phyloP scores from a whole-genome alignment of 2,797 vertebrate species.

The Cyclura pinguis region DNA sequence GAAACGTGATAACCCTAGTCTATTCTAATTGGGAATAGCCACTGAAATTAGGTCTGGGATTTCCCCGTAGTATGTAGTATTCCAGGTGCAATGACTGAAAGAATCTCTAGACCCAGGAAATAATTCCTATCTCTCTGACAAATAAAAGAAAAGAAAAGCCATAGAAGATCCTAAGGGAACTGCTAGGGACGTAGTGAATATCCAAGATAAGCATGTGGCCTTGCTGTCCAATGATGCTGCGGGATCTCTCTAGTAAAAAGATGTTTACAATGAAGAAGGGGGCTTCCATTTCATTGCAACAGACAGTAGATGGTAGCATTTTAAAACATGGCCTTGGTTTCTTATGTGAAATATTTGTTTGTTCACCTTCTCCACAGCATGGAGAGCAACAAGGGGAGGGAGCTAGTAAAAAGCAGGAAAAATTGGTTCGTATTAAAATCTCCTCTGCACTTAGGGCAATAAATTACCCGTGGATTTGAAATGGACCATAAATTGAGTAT shows the following conservation, averaged over 20 bases:
- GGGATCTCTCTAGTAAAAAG: background rate
- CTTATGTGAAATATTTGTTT: slow-evolving; percentile 53
- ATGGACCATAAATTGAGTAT: slow-evolving; percentile 69
- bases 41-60: no score
- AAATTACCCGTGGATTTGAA: slow-evolving; percentile 63
- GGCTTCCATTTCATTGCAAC: background rate
- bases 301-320: background rate
- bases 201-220: no score
- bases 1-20: no score
- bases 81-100: no score
- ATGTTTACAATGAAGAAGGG: background rate
- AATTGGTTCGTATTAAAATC: slow-evolving; percentile 63
- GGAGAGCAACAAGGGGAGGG: slow-evolving; percentile 55
- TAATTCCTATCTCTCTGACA: no score
- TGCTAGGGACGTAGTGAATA: no score
- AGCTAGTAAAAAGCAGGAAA: slow-evolving; percentile 68
- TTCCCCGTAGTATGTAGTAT: no score
- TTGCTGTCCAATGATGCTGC: no score
- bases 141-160: no score
- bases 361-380: slow-evolving; percentile 50
- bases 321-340: slow-evolving; percentile 18
- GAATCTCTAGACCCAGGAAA: no score
- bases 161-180: no score
- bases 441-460: slow-evolving; percentile 68
- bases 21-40: no score